A percentile compares a stretch with the other conserved stretches of the same genome.
Conservation (phyloP, 1,140 invertebrate species). For the Leptinotarsa defecta region DNA sequence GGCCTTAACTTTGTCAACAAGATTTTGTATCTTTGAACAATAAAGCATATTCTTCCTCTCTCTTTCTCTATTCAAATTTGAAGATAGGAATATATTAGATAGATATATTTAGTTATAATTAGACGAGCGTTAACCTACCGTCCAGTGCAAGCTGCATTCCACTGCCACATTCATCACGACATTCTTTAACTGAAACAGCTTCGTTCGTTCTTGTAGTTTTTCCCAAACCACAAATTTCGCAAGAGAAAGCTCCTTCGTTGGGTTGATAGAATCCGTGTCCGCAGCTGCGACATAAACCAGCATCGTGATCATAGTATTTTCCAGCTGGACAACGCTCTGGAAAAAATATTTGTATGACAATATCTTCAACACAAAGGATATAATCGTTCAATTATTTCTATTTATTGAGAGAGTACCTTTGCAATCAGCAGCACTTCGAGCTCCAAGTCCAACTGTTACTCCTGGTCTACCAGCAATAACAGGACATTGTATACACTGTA, state of each 20-base stretch:
- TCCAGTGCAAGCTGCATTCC: slow-evolving; percentile 86
- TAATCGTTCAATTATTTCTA: neutral
- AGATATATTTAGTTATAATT: no score
- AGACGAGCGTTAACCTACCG: slow-evolving; percentile 58
- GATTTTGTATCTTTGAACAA: no score
- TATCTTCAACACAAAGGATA: neutral
- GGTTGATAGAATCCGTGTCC: slow-evolving; percentile 94
- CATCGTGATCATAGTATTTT: slow-evolving; percentile 86
- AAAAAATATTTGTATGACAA: slow-evolving; percentile 37
- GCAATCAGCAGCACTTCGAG: slow-evolving; percentile 85
- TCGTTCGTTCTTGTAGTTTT: slow-evolving; percentile 92
- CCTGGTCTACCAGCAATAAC: slow-evolving; percentile 83
- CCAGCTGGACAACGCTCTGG: slow-evolving; percentile 86
- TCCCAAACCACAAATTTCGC: slow-evolving; percentile 86
- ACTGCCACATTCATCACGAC: slow-evolving; percentile 87
- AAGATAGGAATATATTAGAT: no score
- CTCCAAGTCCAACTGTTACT: slow-evolving; percentile 84
- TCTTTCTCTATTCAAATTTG: no score
- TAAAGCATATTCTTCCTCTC: no score
- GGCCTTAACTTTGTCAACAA: no score
- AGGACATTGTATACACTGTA: slow-evolving; percentile 86
- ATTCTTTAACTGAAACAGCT: slow-evolving; percentile 85
- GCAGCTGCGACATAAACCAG: slow-evolving; percentile 85
- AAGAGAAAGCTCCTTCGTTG: slow-evolving; percentile 87
- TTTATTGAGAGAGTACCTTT: slow-evolving; percentile 68